Evolutionary conservation across 1,140 invertebrate genomes (phyloP).

Genomic region (Coptotermes formosanus): DNA sequence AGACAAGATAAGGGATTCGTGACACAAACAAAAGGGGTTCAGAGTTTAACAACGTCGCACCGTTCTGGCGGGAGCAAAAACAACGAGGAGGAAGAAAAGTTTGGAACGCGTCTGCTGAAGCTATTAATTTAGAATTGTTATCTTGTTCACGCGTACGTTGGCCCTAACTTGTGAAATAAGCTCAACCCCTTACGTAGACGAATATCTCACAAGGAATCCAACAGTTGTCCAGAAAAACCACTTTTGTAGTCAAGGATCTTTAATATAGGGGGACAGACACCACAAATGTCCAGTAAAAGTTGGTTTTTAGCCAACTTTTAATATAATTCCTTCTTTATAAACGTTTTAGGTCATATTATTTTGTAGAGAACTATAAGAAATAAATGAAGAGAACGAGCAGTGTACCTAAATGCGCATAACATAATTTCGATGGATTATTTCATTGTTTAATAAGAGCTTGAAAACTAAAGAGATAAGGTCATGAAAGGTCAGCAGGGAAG

Average conservation of each 20-base stretch:
- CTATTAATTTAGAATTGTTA: conserved; percentile 11
- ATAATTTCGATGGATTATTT: too few relatives aligned
- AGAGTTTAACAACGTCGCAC: neutral
- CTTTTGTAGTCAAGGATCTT: neutral
- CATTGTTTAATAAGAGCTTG: too few relatives aligned
- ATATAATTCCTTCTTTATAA: too few relatives aligned
- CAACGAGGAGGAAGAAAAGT: neutral
- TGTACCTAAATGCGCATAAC: too few relatives aligned
- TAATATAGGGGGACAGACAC: neutral
- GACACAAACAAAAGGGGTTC: conserved; percentile 15
- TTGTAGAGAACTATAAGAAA: too few relatives aligned
- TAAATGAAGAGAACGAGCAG: too few relatives aligned
- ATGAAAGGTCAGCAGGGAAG: too few relatives aligned
- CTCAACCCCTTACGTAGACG: neutral
- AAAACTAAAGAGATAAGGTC: too few relatives aligned
- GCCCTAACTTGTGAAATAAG: neutral
- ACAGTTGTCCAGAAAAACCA: neutral
- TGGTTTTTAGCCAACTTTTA: neutral
- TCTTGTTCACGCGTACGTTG: neutral
- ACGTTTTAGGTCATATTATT: too few relatives aligned
- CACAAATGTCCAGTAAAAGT: neutral
- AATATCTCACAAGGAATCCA: neutral
- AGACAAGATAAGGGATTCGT: conserved; percentile 7
- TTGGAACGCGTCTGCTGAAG: neutral
- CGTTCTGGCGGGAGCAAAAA: neutral